Evolutionary conservation across 2,113 vertebrate genomes (phyloP).

Genomic region (Xiphophorus couchianus): DNA sequence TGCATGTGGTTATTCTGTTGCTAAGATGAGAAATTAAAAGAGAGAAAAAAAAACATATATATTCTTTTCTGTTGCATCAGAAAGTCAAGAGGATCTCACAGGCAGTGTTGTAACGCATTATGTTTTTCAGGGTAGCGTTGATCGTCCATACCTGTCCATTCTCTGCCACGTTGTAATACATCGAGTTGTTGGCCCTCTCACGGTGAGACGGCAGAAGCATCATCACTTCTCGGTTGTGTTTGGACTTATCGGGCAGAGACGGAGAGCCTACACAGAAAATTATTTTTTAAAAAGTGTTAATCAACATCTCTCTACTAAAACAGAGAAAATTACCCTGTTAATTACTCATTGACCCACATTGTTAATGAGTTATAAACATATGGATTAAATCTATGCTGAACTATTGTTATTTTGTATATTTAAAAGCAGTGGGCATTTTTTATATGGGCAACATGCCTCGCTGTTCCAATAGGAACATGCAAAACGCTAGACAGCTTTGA

Average conservation of each 20-base stretch:
- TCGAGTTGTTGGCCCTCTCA: constrained; percentile 89
- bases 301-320: neutral
- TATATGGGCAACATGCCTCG: neutral
- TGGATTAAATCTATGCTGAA: neutral
- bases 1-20: constrained; percentile 93
- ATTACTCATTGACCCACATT: neutral
- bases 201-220: constrained; percentile 90
- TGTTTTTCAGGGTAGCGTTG: neutral
- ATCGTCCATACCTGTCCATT: constrained; percentile 87
- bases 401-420: neutral
- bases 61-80: neutral
- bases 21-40: constrained; percentile 21
- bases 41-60: neutral
- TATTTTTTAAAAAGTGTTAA: neutral
- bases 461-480: neutral
- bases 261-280: constrained; percentile 87
- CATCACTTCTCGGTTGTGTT: constrained; percentile 92
- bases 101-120: too few species aligned
- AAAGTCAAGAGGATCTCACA: neutral
- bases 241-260: constrained; percentile 95
- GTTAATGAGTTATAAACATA: neutral
- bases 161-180: constrained; percentile 91
- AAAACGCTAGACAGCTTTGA: neutral
- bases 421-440: too few species aligned
- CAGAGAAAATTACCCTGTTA: neutral